phyloP scores from a whole-genome alignment of 2,113 vertebrate genomes.

The Herpetotheres cachinnans region DNA sequence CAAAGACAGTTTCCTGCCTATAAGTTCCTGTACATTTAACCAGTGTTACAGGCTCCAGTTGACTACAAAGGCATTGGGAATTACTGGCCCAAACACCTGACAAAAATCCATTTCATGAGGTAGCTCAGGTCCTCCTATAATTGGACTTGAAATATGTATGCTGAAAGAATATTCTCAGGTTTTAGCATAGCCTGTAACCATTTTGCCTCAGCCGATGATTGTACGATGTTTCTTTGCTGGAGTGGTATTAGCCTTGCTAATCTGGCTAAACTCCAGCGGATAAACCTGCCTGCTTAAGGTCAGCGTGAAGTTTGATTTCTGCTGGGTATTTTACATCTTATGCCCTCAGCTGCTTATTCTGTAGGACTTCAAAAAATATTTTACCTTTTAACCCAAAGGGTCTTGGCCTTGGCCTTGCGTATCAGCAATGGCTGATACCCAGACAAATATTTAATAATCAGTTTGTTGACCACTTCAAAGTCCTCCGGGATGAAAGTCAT shows the following conservation, averaged over 20 bases:
- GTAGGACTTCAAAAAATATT: neutral
- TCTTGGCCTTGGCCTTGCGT: neutral
- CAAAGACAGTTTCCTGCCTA: neutral
- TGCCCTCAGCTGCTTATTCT: neutral
- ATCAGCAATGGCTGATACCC: neutral
- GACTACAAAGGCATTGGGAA: neutral
- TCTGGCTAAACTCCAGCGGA: neutral
- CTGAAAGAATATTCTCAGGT: neutral
- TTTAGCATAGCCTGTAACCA: neutral
- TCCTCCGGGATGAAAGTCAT: neutral
- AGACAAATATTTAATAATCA: constrained; percentile 4
- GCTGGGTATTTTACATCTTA: neutral
- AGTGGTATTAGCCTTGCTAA: neutral
- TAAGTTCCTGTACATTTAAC: neutral
- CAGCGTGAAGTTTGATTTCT: neutral
- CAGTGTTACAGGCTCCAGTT: neutral
- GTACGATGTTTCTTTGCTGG: neutral
- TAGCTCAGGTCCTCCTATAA: neutral
- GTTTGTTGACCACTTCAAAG: constrained; percentile 9
- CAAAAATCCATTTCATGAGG: neutral
- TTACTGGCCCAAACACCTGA: neutral
- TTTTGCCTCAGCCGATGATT: neutral
- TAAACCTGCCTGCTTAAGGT: neutral
- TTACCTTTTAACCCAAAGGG: neutral
- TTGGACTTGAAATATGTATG: neutral